Conservation (phyloP, 2,113 vertebrate species). For the Cebus imitator region DNA sequence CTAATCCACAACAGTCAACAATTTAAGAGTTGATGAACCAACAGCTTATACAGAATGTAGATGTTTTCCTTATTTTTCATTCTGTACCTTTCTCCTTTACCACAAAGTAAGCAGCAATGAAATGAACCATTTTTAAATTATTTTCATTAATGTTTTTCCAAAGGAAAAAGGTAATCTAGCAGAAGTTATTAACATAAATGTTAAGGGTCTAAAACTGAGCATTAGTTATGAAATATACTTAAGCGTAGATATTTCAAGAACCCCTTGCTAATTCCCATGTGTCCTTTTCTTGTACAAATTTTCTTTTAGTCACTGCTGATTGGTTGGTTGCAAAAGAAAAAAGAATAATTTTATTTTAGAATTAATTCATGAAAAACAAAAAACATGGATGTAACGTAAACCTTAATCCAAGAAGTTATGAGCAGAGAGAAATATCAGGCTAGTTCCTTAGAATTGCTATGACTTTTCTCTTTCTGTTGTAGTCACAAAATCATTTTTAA, state of each 20-base stretch:
- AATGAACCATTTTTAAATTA: background rate
- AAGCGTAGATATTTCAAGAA: slow-evolving; percentile 10
- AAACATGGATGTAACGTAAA: background rate
- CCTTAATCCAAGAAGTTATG: background rate
- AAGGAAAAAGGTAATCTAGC: background rate
- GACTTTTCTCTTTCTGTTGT: background rate
- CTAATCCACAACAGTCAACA: background rate
- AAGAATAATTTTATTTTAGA: background rate
- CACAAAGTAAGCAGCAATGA: background rate
- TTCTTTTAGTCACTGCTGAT: background rate
- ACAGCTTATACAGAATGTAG: background rate
- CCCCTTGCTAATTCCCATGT: background rate
- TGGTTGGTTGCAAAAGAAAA: no score
- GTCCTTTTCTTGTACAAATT: background rate
- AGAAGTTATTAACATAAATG: background rate
- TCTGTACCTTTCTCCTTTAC: background rate
- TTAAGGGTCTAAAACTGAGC: slow-evolving; percentile 3
- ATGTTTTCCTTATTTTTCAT: background rate
- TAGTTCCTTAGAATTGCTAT: background rate
- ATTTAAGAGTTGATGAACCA: background rate
- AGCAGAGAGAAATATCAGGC: background rate
- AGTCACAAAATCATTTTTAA: background rate
- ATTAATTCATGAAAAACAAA: slow-evolving; percentile 16
- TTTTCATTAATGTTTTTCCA: slow-evolving; percentile 20
- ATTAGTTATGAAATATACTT: background rate